Evolutionary conservation across 2,888 invertebrate genomes (phyloP), one percentile per base, ranked within the genome.

Genomic region (Epinotia bilunana): DNA sequence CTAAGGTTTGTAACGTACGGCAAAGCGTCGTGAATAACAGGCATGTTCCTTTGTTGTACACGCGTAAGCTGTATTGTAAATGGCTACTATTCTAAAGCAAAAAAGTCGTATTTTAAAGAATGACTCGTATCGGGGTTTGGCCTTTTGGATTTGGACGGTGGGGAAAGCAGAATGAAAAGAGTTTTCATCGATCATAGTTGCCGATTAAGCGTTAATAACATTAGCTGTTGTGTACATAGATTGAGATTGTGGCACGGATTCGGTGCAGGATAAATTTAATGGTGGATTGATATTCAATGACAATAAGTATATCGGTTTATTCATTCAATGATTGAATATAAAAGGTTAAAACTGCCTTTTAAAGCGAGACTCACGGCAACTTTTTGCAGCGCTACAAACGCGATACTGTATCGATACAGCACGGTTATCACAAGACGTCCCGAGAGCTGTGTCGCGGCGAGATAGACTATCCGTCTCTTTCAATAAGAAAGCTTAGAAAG

Each of bases 1-100:
- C 7, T 53, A 7, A n/a, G 7, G n/a, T 53, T n/a, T 6, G n/a
- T 16, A n/a, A n/a, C 5, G 53, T n/a, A 6, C 16, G 16, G 16
- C 2, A 5, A 53, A 1, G 53, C 6, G 7, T n/a, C n/a, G 53
- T 53, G 53, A 53, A 39, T 39, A 39, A 53, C n/a, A n/a, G 5
- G n/a, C n/a, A 4, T 13, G n/a, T 80, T 80, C 83, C 82, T 83
- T 85, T 85, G 80, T 80, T 65, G 73, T 78, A 77, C 77, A 75
- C 55, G 67, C 75, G 71, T 72, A 75, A 72, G 61, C 62, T 71
- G 53, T 33, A 60, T 28, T 46, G 64, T 49, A 12, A 11, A 20
- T 23, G 9, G 18, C 23, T 67, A 12, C n/a, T 7, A 11, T 7
- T 9, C 33, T 11, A 9, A 28, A 64, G 16, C 11, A 13, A 65